Conservation (phyloP, 2,113 vertebrate genomes). For the Caretta caretta region DNA sequence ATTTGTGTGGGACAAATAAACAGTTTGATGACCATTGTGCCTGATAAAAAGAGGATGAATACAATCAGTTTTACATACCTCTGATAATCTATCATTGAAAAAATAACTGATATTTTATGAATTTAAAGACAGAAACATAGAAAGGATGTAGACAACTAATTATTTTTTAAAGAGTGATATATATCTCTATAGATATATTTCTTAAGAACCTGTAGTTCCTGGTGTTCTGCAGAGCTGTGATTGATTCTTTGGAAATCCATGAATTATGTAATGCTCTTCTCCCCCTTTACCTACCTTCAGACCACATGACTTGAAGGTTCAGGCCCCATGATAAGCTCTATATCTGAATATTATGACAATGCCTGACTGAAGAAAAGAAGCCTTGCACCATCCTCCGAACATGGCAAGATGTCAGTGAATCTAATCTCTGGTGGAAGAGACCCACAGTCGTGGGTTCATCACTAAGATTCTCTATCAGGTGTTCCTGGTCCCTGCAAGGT, state of each 20-base stretch:
- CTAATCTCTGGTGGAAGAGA: not conserved
- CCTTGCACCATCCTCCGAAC: not conserved
- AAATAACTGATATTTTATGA: not conserved
- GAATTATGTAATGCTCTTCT: not conserved
- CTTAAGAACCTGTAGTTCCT: not conserved
- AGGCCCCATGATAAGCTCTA: not conserved
- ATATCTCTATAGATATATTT: not conserved
- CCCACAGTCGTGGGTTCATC: not conserved
- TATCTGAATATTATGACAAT: not conserved
- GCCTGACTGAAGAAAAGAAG: not conserved
- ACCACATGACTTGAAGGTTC: not conserved
- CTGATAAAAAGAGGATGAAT: constrained; percentile 23
- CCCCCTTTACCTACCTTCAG: accelerated
- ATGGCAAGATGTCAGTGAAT: not conserved
- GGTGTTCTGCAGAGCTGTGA: not conserved
- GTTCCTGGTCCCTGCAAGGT: not conserved
- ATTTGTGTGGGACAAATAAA: not conserved
- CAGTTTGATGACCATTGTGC: not conserved
- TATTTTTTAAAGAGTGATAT: not conserved
- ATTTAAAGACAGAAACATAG: not conserved
- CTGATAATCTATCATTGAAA: not conserved
- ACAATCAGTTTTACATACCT: constrained; percentile 3
- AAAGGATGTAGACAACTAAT: not conserved
- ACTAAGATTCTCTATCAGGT: not conserved
- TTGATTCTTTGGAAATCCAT: not conserved